Conservation (phyloP, 23 tunicate genomes). For the Halocynthia aurantium region DNA sequence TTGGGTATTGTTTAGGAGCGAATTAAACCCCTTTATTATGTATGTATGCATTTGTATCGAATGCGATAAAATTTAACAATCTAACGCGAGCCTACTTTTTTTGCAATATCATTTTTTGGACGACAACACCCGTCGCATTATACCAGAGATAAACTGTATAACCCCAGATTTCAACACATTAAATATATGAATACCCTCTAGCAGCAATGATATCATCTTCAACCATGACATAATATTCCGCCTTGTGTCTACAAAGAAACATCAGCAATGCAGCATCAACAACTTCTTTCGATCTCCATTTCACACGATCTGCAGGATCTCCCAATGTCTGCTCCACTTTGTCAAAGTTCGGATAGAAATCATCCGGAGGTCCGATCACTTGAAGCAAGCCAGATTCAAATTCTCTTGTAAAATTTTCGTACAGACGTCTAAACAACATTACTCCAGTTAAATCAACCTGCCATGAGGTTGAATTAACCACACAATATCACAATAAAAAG, state of each 20-base stretch:
- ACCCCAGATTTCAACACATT: no score
- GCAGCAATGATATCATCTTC: conserved; percentile 39
- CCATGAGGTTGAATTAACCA: no score
- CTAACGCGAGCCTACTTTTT: no score
- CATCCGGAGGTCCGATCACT: conserved; percentile 22
- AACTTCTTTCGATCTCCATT: conserved; percentile 54
- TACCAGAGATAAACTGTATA: no score
- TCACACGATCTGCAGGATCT: conserved; percentile 21
- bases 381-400: conserved; percentile 27
- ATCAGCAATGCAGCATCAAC: conserved; percentile 35
- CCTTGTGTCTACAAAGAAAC: conserved; percentile 20
- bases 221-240: conserved; percentile 39
- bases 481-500: no score
- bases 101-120: no score
- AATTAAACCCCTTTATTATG: no score
- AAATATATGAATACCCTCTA: conserved; percentile 9
- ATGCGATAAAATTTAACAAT: no score
- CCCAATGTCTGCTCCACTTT: conserved; percentile 14
- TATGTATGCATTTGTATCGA: no score
- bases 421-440: conserved; percentile 15
- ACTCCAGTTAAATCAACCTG: neutral
- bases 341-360: conserved; percentile 26
- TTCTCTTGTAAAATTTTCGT: conserved; percentile 17
- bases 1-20: no score
- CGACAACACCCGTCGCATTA: no score